phyloP scores from a whole-genome alignment of 1,140 invertebrate species.

The Drosophila nigrodunni region DNA sequence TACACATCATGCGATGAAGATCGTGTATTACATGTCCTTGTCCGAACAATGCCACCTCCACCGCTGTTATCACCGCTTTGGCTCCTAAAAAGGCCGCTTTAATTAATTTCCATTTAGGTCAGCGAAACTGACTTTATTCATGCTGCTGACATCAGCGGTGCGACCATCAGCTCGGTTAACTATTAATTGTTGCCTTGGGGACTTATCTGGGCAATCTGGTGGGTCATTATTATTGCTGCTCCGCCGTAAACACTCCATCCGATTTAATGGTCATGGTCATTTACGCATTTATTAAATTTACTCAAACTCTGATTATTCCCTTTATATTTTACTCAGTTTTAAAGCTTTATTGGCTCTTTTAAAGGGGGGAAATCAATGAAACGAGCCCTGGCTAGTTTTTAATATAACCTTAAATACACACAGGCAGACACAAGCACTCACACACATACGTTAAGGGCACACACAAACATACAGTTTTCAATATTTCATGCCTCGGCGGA shows the following conservation, averaged over 20 bases:
- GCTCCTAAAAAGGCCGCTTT: slow-evolving; percentile 19
- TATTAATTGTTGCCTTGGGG: slow-evolving; percentile 41
- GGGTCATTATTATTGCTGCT: slow-evolving; percentile 25
- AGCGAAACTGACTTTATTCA: slow-evolving; percentile 15
- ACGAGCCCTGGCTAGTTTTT: slow-evolving; percentile 27
- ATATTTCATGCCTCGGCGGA: slow-evolving; percentile 69
- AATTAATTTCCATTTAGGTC: slow-evolving; percentile 52
- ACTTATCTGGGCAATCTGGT: slow-evolving; percentile 12
- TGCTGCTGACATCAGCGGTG: slow-evolving; percentile 10
- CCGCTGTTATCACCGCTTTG: neutral
- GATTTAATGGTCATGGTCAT: slow-evolving; percentile 33
- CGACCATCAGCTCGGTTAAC: slow-evolving; percentile 17
- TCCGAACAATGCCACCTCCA: neutral
- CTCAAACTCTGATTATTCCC: neutral
- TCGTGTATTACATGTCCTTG: slow-evolving; percentile 14
- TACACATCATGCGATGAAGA: slow-evolving; percentile 24
- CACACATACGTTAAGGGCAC: neutral
- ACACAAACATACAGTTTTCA: slow-evolving; percentile 39
- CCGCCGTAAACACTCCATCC: neutral
- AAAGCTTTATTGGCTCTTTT: slow-evolving; percentile 2
- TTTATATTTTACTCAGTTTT: slow-evolving; percentile 7
- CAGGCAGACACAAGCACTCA: neutral
- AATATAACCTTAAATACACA: slow-evolving; percentile 24
- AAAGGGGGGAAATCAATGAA: slow-evolving; percentile 18
- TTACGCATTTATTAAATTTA: slow-evolving; percentile 23